Base-by-base conservation (phyloP, 2,113 vertebrate species). In the Sorex araneus region DNA sequence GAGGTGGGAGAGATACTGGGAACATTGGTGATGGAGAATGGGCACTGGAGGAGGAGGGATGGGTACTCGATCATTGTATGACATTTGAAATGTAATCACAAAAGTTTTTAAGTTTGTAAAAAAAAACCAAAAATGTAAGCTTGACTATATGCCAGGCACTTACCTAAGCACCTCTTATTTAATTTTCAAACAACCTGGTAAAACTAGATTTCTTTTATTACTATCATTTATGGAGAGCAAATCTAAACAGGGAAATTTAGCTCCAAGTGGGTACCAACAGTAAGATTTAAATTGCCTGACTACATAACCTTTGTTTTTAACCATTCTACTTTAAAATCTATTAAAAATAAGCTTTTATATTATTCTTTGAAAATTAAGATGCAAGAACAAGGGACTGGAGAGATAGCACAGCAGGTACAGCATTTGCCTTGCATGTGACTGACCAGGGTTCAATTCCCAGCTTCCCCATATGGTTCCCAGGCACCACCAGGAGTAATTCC, bases 231-330 rank as follows among this genome's bases (percentile, higher is more conserved):
- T 28, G 28, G 64, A 13, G 8, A 63, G 15, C 60, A 63, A 15
- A 63, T 63, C 6, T 10, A 25, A 25, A 30, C 8, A 66, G 25
- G 28, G 27, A 66, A 66, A 89, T 10, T 69, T 16, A 80, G 47
- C 12, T 45, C 70, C 87, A 43, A 40, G 21, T 83, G 60, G 76
- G 16, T 47, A 54, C 27, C 8, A 3, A 90, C 64, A 87, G 16
- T 90, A 6, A 15, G 6, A 81, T 87, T 64, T 77, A 91, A 95
- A 93, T n/a, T 79, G 3, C 76, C n/a, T 69, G 34, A 15, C 66
- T 77, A n/a, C 30, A 67, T 2, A 81, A 32, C 36, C 50, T 43
- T 73, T 80, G 10, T 89, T 84, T 32, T 94, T 87, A 67, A 80
- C 67, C 27, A 71, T 4, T 81, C 57, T 25, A 16, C 18, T 81